These are phyloP conservation scores for Odontomyia ornata DNA, from an alignment of 2,888 invertebrate species.

Conservation along the genomic window DNA sequence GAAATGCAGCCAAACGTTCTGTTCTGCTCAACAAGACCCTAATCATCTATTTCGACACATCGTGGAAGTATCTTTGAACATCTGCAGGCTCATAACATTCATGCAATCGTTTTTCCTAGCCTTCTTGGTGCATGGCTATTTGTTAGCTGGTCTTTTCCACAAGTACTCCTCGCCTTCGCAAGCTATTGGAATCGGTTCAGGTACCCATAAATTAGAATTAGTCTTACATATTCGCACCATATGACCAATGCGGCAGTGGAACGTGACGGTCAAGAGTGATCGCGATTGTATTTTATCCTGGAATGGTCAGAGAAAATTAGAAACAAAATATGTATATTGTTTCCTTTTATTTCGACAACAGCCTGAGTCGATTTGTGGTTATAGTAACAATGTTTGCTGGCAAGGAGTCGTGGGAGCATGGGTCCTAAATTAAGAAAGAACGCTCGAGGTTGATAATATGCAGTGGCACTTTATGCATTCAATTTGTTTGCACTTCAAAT, in stretches of 20 bases:
- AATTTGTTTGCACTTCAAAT: too few relatives aligned
- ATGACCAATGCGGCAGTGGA: neutral
- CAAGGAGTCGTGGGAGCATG: neutral
- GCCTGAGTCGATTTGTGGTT: neutral
- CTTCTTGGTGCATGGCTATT: neutral
- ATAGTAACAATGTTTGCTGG: neutral
- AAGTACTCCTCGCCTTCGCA: neutral
- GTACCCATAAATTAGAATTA: conserved; percentile 31
- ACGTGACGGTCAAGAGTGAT: conserved; percentile 3
- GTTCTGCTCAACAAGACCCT: neutral
- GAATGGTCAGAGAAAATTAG: neutral
- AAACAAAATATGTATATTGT: conserved; percentile 3
- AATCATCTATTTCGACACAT: conserved; percentile 13
- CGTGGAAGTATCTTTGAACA: neutral
- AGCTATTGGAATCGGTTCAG: neutral
- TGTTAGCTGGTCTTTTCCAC: neutral
- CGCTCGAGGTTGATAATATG: too few relatives aligned
- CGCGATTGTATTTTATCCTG: neutral
- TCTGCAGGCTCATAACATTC: neutral
- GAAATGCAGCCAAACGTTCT: neutral
- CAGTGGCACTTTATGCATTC: too few relatives aligned
- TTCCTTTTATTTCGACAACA: neutral
- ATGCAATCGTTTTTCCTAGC: neutral
- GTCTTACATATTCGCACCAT: conserved; percentile 8
- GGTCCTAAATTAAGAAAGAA: too few relatives aligned